phyloP scores from a whole-genome alignment of 2,797 vertebrate genomes.

The Alauda arvensis region DNA sequence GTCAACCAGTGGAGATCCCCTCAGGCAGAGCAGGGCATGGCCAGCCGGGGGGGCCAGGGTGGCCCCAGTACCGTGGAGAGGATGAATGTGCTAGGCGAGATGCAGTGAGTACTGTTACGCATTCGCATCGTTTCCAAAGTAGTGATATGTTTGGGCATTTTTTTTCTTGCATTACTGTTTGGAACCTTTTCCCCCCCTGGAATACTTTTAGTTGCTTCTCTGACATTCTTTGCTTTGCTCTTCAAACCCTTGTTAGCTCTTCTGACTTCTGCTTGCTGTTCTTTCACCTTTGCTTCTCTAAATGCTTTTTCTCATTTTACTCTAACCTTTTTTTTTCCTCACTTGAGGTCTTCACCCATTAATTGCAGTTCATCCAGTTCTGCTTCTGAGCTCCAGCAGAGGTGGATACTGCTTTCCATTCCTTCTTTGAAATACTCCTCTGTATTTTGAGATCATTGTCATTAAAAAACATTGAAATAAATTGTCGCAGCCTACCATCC shows the following conservation, averaged over 20 bases:
- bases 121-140: slow-evolving; percentile 62
- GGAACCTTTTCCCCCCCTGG: neutral
- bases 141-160: slow-evolving; percentile 48
- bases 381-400: slow-evolving; percentile 44
- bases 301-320: slow-evolving; percentile 41
- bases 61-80: slow-evolving; percentile 83
- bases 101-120: slow-evolving; percentile 80
- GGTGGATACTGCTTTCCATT: slow-evolving; percentile 51
- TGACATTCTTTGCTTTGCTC: slow-evolving; percentile 51
- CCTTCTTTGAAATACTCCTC: slow-evolving; percentile 39
- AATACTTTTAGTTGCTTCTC: slow-evolving; percentile 58
- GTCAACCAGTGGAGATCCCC: slow-evolving; percentile 81
- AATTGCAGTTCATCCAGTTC: slow-evolving; percentile 52
- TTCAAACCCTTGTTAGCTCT: neutral
- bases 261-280: slow-evolving; percentile 45
- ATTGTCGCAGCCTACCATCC: neutral
- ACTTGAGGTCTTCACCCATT: slow-evolving; percentile 35
- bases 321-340: slow-evolving; percentile 24
- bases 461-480: slow-evolving; percentile 15
- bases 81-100: slow-evolving; percentile 87
- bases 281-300: slow-evolving; percentile 32
- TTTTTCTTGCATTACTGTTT: slow-evolving; percentile 42
- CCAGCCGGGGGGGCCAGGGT: slow-evolving; percentile 84
- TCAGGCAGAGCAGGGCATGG: slow-evolving; percentile 83
- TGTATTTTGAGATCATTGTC: slow-evolving; percentile 31